Evolutionary conservation across 2,113 vertebrate genomes (phyloP), one percentile per base, ranked within the genome.

Genomic region (Thunnus thynnus): DNA sequence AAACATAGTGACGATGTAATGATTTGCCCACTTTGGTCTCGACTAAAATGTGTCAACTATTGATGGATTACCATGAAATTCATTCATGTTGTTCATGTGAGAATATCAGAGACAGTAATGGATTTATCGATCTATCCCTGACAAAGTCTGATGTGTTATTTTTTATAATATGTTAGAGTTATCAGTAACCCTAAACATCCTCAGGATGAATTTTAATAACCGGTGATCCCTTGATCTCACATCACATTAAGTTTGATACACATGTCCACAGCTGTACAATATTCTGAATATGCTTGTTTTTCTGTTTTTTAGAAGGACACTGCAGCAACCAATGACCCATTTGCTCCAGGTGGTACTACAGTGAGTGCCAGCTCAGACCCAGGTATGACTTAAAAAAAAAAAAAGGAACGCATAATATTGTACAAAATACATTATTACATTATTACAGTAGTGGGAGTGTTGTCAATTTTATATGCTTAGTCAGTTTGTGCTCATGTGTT

Each of bases 341-440:
- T 99, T 88, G 98, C 98, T 91, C 98, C 98, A 57, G 98, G 98
- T 85, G 98, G 98, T 76, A 98, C 96, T 8, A 89, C 95, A 83
- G 95, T 97, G 52, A 95, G 90, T 46, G 60, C 95, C 80, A 94
- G 94, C 71, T 95, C 93, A 74, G 97, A 99, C 85, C 92, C 93
- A 93, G 98, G 98, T 99, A 96, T 93, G 88, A 66, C 67, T 64
- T 58, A 57, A n/a, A 8, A 30, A 12, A 13, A 41, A 44, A 41
- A 22, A 6, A 36, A 6, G n/a, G 2, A 54, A 52, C 11, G 22
- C 7, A 9, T n/a, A 3, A 18, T 22, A 9, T 13, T 25, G 9
- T n/a, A 13, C 17, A 47, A 12, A 9, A 17, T 22, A 4, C 11
- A 27, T 3, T 12, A 6, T 82, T 7, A 20, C 20, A 20, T 20